phyloP scores from a whole-genome alignment of 1,140 invertebrate species.

The Macrosteles quadrilineatus region DNA sequence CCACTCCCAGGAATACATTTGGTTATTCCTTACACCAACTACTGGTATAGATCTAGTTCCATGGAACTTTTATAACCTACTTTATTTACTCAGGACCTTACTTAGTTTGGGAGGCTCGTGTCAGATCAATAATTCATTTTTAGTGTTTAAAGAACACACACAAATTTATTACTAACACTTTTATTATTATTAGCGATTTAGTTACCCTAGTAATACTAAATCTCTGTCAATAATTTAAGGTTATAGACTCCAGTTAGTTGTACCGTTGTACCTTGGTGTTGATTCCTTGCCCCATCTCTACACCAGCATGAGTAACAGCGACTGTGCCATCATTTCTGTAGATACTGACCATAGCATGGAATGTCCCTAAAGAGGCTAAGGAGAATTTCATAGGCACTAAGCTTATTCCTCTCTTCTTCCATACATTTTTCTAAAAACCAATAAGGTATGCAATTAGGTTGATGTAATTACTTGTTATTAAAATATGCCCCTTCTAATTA shows the following conservation, averaged over 20 bases:
- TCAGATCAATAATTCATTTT: not conserved
- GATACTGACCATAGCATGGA: conserved; percentile 66
- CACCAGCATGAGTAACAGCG: conserved; percentile 70
- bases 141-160: not conserved
- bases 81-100: not conserved
- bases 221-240: not conserved
- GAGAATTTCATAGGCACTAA: conserved; percentile 67
- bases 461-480: no score
- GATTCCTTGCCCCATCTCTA: conserved; percentile 87
- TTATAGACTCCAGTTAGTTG: not conserved
- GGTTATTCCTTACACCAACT: no score
- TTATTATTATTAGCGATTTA: not conserved
- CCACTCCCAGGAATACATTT: no score
- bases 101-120: not conserved
- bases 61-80: no score
- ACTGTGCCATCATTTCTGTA: conserved; percentile 77
- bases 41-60: no score
- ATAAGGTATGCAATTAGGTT: no score
- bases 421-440: conserved; percentile 61
- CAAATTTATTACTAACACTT: not conserved
- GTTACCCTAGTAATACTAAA: not conserved
- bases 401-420: conserved; percentile 71
- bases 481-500: no score
- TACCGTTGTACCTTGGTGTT: conserved; percentile 55
- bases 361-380: conserved; percentile 58